phyloP scores from a whole-genome alignment of 2,888 invertebrate species.

The Tenthredo amoena region DNA sequence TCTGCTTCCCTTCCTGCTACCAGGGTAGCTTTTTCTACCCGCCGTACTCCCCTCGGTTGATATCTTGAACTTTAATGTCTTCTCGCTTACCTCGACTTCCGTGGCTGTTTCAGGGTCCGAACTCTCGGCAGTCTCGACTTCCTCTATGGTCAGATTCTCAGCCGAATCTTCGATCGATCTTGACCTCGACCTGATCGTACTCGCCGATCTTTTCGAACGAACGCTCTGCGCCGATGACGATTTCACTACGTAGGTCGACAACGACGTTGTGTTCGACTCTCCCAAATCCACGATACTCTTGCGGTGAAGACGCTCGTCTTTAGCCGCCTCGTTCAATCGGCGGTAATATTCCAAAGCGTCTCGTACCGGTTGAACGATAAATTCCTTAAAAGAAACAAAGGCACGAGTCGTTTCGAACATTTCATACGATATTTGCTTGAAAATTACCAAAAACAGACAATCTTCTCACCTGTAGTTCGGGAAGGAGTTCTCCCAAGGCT shows the following conservation, averaged over 20 bases:
- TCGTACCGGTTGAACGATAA: constrained; percentile 83
- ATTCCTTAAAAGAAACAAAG: constrained; percentile 76
- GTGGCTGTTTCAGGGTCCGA: constrained; percentile 85
- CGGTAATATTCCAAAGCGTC: constrained; percentile 83
- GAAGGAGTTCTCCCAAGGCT: constrained; percentile 86
- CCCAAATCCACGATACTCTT: constrained; percentile 79
- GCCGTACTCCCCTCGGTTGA: constrained; percentile 83
- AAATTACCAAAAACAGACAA: background rate
- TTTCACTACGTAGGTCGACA: constrained; percentile 71
- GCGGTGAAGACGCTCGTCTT: constrained; percentile 81
- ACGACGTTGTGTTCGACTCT: constrained; percentile 63
- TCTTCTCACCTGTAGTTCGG: constrained; percentile 84
- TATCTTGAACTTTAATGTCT: constrained; percentile 87
- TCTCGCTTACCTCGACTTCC: constrained; percentile 87
- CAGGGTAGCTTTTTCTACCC: constrained; percentile 83
- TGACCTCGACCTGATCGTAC: constrained; percentile 73
- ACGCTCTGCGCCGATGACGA: constrained; percentile 73
- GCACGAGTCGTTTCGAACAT: background rate
- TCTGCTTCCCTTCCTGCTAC: constrained; percentile 85
- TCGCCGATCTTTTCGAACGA: constrained; percentile 78
- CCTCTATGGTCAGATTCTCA: constrained; percentile 76
- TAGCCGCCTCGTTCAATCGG: constrained; percentile 82
- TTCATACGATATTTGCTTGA: background rate
- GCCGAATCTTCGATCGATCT: constrained; percentile 74
- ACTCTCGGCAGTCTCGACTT: constrained; percentile 79